Base-by-base conservation (phyloP, 2,113 vertebrate genomes). In the Chloroceryle aenea region DNA sequence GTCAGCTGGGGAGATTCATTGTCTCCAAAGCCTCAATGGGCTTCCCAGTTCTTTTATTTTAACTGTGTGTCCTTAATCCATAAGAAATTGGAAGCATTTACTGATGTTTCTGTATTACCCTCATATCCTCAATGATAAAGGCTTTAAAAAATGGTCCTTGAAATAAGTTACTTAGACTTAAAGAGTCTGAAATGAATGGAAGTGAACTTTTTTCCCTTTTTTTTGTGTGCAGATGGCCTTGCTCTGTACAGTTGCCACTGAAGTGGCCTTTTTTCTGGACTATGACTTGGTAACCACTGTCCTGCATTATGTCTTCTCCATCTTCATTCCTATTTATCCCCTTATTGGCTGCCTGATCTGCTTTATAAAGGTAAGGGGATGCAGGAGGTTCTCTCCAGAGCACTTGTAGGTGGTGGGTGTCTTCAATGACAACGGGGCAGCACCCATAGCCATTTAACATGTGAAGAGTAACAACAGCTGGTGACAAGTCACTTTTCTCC, bases 301-400 rank as follows among this genome's bases (percentile, higher is more conserved):
- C 83, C 98, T 99, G 80, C 99, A 99, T 94, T 98, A 98, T 12
- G 15, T 95, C n/a, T 96, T 99, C 94, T 99, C 99, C 92, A 93
- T 99, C 89, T 93, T 97, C 93, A 98, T 99, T 97, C 99, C 99
- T 7, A 98, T 99, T 66, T 99, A 99, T 68, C 99, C 99, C 5
- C 98, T 99, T 3, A 99, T 99, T 82, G 99, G 99, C 45, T 99
- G 99, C 94, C 98, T 99, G 84, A 99, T 99, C 92, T 99, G 98
- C 94, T 99, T 99, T 95, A 99, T 99, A 95, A 99, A 98, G 99
- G 99, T 99, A 89, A 94, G 96, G 16, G 15, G 2, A 3, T 11
- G 2, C 11, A 26, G n/a, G 64, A 56, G 17, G 6, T 34, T 42
- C 7, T 77, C 26, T 48, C 30, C 32, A 50, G 34, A 58, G 32